Percentiles rank a stretch among this genome's conserved stretches.
Evolutionary conservation across 2,797 vertebrate species (phyloP).

Genomic region (Periophthalmus magnuspinnatus): DNA sequence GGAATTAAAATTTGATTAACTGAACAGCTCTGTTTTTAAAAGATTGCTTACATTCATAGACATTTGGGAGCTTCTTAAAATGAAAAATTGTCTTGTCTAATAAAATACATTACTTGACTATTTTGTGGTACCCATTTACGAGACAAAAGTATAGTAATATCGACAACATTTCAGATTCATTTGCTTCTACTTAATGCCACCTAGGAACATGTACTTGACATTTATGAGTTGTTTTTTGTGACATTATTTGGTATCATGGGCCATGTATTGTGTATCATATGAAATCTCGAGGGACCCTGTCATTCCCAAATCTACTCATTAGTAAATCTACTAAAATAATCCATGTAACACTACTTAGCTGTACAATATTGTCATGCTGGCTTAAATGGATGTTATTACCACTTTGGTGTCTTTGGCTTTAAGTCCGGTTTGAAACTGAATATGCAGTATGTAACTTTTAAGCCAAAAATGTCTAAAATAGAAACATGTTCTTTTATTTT

Average conservation of each 20-base stretch:
- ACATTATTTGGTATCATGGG: not conserved
- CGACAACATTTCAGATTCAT: not conserved
- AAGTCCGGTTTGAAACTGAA: slow-evolving; percentile 14
- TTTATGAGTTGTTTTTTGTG: not conserved
- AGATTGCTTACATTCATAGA: not conserved
- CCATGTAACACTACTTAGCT: not conserved
- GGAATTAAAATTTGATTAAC: too few relatives aligned
- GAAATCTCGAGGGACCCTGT: not conserved
- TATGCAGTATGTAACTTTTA: too few relatives aligned
- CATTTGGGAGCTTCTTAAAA: not conserved
- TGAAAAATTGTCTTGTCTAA: not conserved
- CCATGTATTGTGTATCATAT: not conserved
- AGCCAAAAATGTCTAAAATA: too few relatives aligned
- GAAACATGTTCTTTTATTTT: too few relatives aligned
- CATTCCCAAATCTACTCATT: not conserved
- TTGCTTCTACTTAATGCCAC: not conserved
- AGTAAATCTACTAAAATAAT: not conserved
- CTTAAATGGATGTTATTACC: not conserved
- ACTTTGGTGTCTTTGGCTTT: slow-evolving; percentile 29
- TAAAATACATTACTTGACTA: not conserved
- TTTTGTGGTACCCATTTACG: too few relatives aligned
- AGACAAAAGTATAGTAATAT: not conserved
- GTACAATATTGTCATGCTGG: not conserved
- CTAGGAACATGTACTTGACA: not conserved
- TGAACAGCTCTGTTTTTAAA: too few relatives aligned